A percentile compares a stretch with the other conserved stretches of the same genome.
Evolutionary conservation across 2,888 invertebrate genomes (phyloP).

Genomic region (Theristus sp.): DNA sequence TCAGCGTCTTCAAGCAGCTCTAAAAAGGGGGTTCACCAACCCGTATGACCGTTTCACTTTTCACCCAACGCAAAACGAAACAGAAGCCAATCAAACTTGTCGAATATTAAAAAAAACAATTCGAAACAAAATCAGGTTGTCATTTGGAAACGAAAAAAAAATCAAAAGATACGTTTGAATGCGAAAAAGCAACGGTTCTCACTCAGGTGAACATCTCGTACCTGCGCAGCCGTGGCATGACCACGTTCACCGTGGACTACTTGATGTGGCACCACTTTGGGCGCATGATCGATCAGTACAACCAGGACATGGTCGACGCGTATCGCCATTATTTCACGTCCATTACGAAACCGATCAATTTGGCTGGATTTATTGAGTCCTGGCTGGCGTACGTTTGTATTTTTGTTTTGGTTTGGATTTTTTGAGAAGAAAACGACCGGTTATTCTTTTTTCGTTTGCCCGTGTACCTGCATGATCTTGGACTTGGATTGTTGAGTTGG

Average conservation of each 20-base stretch:
- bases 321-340: conserved; percentile 78
- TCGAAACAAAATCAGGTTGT: too few relatives aligned
- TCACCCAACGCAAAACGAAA: too few relatives aligned
- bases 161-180: too few relatives aligned
- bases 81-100: too few relatives aligned
- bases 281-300: conserved; percentile 54
- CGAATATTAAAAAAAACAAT: too few relatives aligned
- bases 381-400: conserved; percentile 45
- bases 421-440: background rate
- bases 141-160: too few relatives aligned
- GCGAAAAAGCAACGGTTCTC: too few relatives aligned
- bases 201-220: conserved; percentile 22
- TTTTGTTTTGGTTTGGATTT: background rate
- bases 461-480: too few relatives aligned
- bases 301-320: conserved; percentile 71
- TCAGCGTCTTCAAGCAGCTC: too few relatives aligned
- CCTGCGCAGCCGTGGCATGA: conserved; percentile 22
- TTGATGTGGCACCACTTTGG: conserved; percentile 99
- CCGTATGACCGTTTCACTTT: too few relatives aligned
- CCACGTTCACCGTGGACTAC: conserved; percentile 61
- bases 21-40: too few relatives aligned
- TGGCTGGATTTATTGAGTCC: conserved; percentile 77
- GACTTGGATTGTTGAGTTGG: too few relatives aligned
- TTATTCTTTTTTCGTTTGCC: background rate
- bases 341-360: conserved; percentile 68